phyloP scores from a whole-genome alignment of 2,797 vertebrate species.

The Eleutherodactylus coqui region DNA sequence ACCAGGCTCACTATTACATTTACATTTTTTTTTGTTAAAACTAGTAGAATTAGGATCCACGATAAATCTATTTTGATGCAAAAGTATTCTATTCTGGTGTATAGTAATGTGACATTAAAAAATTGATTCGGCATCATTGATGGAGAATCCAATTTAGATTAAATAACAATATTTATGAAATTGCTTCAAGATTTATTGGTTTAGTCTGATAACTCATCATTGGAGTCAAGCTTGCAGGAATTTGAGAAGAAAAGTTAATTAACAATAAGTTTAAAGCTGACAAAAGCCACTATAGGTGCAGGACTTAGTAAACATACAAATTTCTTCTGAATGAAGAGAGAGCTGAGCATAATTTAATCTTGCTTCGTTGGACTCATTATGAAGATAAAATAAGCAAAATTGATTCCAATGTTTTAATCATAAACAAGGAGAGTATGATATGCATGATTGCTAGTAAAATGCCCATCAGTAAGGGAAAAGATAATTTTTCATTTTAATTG shows the following conservation, averaged over 20 bases:
- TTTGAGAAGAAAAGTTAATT: constrained; percentile 74
- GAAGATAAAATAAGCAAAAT: constrained; percentile 71
- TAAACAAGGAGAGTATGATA: constrained; percentile 67
- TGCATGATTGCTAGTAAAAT: constrained; percentile 51
- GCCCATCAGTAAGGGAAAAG: constrained; percentile 25
- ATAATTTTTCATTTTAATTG: constrained; percentile 42
- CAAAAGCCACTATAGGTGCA: constrained; percentile 64
- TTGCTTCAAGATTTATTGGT: constrained; percentile 70
- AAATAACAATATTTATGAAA: constrained; percentile 71
- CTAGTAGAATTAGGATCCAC: not conserved
- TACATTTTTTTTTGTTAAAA: not conserved
- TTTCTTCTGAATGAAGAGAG: constrained; percentile 60
- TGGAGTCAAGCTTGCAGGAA: constrained; percentile 68
- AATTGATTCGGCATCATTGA: constrained; percentile 70
- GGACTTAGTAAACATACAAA: constrained; percentile 51
- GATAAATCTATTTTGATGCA: constrained; percentile 51
- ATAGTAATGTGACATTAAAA: constrained; percentile 66
- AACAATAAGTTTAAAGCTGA: constrained; percentile 70
- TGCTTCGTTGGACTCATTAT: constrained; percentile 68
- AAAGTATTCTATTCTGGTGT: constrained; percentile 64
- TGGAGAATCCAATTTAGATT: constrained; percentile 70
- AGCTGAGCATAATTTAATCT: constrained; percentile 64
- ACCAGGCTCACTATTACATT: not conserved
- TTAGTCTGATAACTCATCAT: constrained; percentile 68
- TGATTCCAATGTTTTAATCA: constrained; percentile 71